Base-by-base conservation (phyloP, 2,113 vertebrate genomes). In the Tetraodon nigroviridis region DNA sequence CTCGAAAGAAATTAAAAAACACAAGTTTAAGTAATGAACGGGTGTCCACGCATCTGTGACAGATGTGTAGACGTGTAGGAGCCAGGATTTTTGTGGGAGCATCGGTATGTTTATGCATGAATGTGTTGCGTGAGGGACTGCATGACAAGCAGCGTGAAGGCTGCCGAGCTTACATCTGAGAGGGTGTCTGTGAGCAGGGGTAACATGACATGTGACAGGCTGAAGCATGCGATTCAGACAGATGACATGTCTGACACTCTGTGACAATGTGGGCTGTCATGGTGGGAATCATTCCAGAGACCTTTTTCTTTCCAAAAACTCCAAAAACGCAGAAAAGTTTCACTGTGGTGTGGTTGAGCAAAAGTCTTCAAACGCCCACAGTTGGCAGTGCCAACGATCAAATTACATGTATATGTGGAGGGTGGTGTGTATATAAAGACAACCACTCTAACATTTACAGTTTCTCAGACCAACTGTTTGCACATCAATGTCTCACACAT, bases 111-210 rank as follows among this genome's bases (percentile, higher is more conserved):
- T 59, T 71, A 14, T 67, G 47, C 42, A 51, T 47, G 59, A 1
- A 14, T 65, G 55, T 64, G 48, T 29, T 4, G 29, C 7, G 12
- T 46, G 58, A 61, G 64, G 54, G 60, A 67, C 18, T 67, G 53
- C 59, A 42, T 51, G 52, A 67, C 45, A 56, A 32, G 22, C 41
- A 50, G 48, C 59, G 40, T 53, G 50, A 67, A 18, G 56, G 50
- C 50, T 59, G 70, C 64, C 29, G 42, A 17, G 47, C 22, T 11
- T 32, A 18, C 2, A 3, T 51, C 44, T 41, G 37, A 51, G 32
- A 1, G 18, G 7, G 57, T 78, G 32, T 75, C 22, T 65, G 56
- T 15, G 8, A 24, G 27, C 19, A 29, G 46, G 53, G 19, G 21
- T 18, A 41, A 41, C 18, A 8, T 21, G 57, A 58, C 29, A 20